Evolutionary conservation across 37 sponge, comb jelly and placozoan genomes (phyloP).

Genomic region (Bolinopsis microptera): DNA sequence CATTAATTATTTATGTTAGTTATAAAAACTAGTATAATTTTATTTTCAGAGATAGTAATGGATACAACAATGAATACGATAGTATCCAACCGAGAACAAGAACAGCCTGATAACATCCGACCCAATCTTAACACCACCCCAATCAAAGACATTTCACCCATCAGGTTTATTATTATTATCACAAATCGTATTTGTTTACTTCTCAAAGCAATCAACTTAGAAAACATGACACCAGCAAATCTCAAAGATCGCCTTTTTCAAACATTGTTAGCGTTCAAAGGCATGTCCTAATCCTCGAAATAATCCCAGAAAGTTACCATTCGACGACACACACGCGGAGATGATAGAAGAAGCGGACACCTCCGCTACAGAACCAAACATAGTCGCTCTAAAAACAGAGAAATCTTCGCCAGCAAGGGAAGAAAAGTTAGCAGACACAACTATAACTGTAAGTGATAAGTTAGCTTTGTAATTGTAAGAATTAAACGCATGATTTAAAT

Average conservation of each 20-base stretch:
- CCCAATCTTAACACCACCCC: slow-evolving; percentile 24
- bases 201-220: too few species aligned
- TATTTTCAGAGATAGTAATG: neutral
- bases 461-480: too few species aligned
- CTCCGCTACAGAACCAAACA: neutral
- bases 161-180: too few species aligned
- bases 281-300: too few species aligned
- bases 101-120: neutral
- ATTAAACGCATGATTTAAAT: too few species aligned
- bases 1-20: too few species aligned
- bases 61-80: slow-evolving; percentile 43
- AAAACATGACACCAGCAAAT: too few species aligned
- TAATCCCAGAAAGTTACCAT: slow-evolving; percentile 13
- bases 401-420: neutral
- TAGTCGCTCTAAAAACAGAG: neutral
- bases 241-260: too few species aligned
- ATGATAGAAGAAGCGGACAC: neutral
- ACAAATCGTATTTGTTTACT: too few species aligned
- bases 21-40: too few species aligned
- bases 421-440: neutral
- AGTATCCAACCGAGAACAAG: neutral
- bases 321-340: slow-evolving; percentile 42
- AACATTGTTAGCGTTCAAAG: neutral
- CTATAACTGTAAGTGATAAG: neutral
- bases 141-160: slow-evolving; percentile 16